These are phyloP conservation scores for Agrypnus murinus DNA, from an alignment of 2,888 invertebrate genomes.

Conservation along the genomic window DNA sequence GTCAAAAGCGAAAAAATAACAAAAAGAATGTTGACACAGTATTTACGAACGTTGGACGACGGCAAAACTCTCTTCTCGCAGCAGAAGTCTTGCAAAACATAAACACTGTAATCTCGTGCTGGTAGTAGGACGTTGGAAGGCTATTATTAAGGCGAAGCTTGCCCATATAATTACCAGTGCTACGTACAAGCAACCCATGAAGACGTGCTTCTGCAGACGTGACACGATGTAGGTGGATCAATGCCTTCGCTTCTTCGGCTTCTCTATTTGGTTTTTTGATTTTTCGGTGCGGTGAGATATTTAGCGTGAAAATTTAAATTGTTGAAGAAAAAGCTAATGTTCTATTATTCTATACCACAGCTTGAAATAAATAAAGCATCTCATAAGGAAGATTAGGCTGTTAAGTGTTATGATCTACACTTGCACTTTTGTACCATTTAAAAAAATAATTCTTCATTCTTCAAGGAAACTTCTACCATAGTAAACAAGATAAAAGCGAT, in stretches of 20 bases:
- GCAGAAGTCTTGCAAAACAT: conserved; percentile 52
- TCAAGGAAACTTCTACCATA: no score
- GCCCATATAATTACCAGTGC: conserved; percentile 65
- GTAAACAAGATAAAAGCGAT: no score
- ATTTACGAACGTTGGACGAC: conserved; percentile 32
- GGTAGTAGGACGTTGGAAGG: conserved; percentile 54
- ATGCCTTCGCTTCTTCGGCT: conserved; percentile 39
- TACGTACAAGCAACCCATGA: conserved; percentile 60
- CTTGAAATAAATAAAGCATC: no score
- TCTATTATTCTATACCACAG: no score
- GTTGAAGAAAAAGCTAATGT: background rate
- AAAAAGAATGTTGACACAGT: conserved; percentile 46
- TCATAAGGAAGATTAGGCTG: no score
- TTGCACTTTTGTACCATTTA: no score
- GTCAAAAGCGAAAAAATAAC: background rate
- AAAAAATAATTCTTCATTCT: no score
- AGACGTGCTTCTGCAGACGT: conserved; percentile 68
- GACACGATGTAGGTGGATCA: conserved; percentile 58
- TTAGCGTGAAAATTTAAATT: background rate
- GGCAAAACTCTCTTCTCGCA: conserved; percentile 36
- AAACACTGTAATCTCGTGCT: conserved; percentile 53
- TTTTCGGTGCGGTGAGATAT: background rate
- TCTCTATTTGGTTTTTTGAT: conserved; percentile 33
- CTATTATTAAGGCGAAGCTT: conserved; percentile 66
- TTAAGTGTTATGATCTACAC: no score